A percentile compares a stretch with the other conserved stretches of the same genome.
Conservation (phyloP, 2,888 invertebrate species). For the Adelphocoris suturalis region DNA sequence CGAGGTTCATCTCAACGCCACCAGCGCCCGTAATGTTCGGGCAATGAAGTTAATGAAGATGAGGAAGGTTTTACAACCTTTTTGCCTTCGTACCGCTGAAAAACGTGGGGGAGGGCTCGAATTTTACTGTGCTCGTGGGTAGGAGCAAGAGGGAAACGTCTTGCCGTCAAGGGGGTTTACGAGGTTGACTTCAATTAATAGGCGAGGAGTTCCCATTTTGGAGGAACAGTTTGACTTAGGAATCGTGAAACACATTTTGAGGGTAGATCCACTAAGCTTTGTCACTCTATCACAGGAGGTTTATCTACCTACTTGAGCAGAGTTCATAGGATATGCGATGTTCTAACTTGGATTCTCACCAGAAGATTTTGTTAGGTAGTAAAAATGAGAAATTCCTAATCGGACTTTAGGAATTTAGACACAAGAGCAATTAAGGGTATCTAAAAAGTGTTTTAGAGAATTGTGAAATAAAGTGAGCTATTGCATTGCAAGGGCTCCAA, state of each 20-base stretch:
- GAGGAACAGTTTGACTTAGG: background rate
- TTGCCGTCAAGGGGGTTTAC: slow-evolving; percentile 1
- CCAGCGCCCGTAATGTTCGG: slow-evolving; percentile 38
- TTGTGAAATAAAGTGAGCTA: too few relatives aligned
- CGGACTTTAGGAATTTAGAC: too few relatives aligned
- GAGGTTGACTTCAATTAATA: slow-evolving; percentile 38
- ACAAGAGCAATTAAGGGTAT: too few relatives aligned
- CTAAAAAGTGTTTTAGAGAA: too few relatives aligned
- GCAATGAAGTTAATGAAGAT: slow-evolving; percentile 67
- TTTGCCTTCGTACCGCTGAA: slow-evolving; percentile 16
- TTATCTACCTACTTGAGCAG: too few relatives aligned
- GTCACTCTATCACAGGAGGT: too few relatives aligned
- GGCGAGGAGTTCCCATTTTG: background rate
- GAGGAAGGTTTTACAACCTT: slow-evolving; percentile 55
- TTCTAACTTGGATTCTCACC: too few relatives aligned
- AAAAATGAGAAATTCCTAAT: too few relatives aligned
- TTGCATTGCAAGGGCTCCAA: too few relatives aligned
- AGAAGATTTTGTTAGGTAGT: too few relatives aligned
- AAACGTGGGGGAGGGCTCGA: background rate
- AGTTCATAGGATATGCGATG: too few relatives aligned
- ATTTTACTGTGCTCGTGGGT: slow-evolving; percentile 27
- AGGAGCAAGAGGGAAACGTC: background rate
- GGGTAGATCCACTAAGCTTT: too few relatives aligned
- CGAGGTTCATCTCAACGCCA: slow-evolving; percentile 37
- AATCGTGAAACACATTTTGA: background rate